These are phyloP conservation scores for Betta splendens DNA, from an alignment of 2,797 vertebrate species.

Conservation along the genomic window DNA sequence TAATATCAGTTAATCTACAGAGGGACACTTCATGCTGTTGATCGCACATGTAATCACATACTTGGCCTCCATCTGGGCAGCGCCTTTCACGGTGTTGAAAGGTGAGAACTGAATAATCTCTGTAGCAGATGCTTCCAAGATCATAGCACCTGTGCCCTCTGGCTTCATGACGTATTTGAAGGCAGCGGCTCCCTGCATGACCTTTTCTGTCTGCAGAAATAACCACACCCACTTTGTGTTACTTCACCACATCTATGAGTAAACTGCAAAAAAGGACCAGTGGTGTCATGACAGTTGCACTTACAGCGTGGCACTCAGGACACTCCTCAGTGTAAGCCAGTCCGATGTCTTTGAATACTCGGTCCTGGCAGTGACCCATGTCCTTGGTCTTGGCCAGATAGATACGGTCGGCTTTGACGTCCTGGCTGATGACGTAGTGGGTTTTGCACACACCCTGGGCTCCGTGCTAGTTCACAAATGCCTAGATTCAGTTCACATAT, in stretches of 20 bases:
- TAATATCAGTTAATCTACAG: conserved; percentile 11
- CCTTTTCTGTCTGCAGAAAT: conserved; percentile 76
- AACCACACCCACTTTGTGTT: conserved; percentile 16
- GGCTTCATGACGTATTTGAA: conserved; percentile 84
- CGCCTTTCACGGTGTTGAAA: conserved; percentile 81
- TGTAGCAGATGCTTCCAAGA: conserved; percentile 76
- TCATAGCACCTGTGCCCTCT: conserved; percentile 62
- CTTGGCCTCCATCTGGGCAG: conserved; percentile 84
- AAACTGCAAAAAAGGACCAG: background rate
- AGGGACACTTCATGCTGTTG: background rate
- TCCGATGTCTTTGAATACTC: conserved; percentile 79
- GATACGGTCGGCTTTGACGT: conserved; percentile 67
- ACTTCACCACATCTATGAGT: background rate
- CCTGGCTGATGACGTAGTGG: conserved; percentile 82
- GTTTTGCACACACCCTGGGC: conserved; percentile 85
- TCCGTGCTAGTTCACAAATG: conserved; percentile 72
- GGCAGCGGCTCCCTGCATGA: conserved; percentile 73
- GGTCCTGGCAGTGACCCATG: conserved; percentile 83
- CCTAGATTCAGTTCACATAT: background rate
- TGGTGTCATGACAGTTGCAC: conserved; percentile 14
- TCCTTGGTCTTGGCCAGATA: conserved; percentile 85
- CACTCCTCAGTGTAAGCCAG: conserved; percentile 77
- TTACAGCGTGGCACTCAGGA: conserved; percentile 80
- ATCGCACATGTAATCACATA: conserved; percentile 56
- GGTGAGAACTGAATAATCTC: conserved; percentile 85